Base-by-base conservation (phyloP, 2,113 vertebrate genomes). In the Phalacrocorax pelagicus region DNA sequence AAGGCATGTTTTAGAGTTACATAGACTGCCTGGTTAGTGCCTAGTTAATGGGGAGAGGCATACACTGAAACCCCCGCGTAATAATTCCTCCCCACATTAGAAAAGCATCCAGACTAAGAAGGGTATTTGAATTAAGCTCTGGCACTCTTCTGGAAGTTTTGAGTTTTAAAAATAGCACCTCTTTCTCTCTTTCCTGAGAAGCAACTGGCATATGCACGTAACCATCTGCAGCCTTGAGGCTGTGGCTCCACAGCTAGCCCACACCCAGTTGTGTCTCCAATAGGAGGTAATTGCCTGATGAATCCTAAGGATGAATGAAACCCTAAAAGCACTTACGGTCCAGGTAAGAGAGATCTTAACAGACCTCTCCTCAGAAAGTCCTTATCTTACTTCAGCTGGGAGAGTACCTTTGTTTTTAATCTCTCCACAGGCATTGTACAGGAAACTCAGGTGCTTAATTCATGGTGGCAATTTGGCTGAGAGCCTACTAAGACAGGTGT, bases 181-280 rank as follows among this genome's bases (percentile, higher is more conserved):
- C 7, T 51, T 78, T 11, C 42, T 88, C 44, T 69, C 21, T 49
- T 70, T 70, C 17, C 21, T n/a, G 29, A 83, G 54, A 81, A 90
- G 54, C 9, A 20, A 3, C 54, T 49, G 58, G 30, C n/a, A 44
- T 32, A 54, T 11, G 46, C 24, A 26, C 0, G 1, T 7, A 21
- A 55, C 12, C 52, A 69, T 32, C 47, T 81, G 38, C 42, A 91
- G 18, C 10, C 38, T 85, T 34, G 21, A 52, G 30, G 21, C 7
- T 80, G 71, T 66, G 67, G 8, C 46, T 93, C 29, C 44, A 73
- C 16, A 83, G 32, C 29, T 46, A 77, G 17, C 6, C 29, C 62
- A 19, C 6, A 20, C 30, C 23, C 36, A 42, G 12, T 10, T 55
- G 4, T 69, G 44, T n/a, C 27, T 36, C 66, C 42, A n/a, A 3